Evolutionary conservation across 2,113 vertebrate genomes (phyloP), one percentile per base, ranked within the genome.

Genomic region (Siniperca knerii): DNA sequence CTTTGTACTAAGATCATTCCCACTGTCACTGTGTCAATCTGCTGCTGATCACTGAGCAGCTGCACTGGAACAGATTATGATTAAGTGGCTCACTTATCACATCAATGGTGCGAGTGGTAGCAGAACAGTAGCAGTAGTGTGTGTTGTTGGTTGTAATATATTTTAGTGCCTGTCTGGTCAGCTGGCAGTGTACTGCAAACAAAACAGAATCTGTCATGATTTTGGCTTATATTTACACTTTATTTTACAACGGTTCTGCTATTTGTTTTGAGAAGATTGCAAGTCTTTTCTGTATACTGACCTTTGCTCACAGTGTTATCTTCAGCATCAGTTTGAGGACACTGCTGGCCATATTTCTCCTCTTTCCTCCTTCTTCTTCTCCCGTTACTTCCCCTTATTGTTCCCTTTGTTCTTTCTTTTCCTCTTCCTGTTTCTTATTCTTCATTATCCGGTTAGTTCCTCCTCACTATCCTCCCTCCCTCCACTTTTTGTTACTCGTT

Each of bases 401-500:
- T 87, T 87, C 68, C 64, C 58, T 75, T 50, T 71, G 71, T 86
- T 67, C 15, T 86, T 48, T 88, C 58, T 79, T 75, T 76, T 57
- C 48, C 79, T 64, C 44, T 79, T 85, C 81, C 81, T 84, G 83
- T 57, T 77, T 73, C 75, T 62, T 79, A 18, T 52, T 77, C 16
- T 82, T 55, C 13, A 42, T 52, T 70, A 73, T 61, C 21, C 29
- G 57, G 25, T 40, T 21, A 44, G 20, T 37, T 75, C 25, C n/a
- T 69, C 58, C 15, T 80, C 48, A 1, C 48, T 21, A 2, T 65
- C 6, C 6, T 58, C 37, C 65, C 35, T 55, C 10, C 74, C 61
- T 78, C 10, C 16, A n/a, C 25, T 2, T 81, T 25, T 44, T 52
- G 21, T 78, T 21, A 16, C 61, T 66, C 33, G 11, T 48, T 75